Percentiles rank a stretch among this genome's conserved stretches.
Evolutionary conservation across 2,797 vertebrate genomes (phyloP).

Genomic region (Fistularia tabacaria): DNA sequence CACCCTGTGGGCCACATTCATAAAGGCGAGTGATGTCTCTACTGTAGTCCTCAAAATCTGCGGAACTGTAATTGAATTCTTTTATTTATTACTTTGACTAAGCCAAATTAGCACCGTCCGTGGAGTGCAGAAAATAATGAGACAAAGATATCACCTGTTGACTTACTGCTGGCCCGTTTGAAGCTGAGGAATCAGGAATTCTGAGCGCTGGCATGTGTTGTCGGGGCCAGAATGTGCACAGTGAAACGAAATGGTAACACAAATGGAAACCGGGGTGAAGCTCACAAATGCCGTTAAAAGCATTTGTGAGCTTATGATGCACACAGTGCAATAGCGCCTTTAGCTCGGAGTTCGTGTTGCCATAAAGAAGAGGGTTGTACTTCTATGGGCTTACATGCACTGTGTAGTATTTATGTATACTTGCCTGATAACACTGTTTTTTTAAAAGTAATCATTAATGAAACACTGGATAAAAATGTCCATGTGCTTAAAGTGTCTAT

Average conservation of each 20-base stretch:
- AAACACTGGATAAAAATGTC: slow-evolving; percentile 28
- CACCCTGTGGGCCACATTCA: slow-evolving; percentile 36
- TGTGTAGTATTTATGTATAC: slow-evolving; percentile 14
- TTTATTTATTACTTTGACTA: slow-evolving; percentile 55
- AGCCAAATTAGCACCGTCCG: slow-evolving; percentile 42
- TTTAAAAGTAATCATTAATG: slow-evolving; percentile 10
- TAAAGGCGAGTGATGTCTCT: slow-evolving; percentile 36
- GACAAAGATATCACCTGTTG: slow-evolving; percentile 64
- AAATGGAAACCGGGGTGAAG: slow-evolving; percentile 42
- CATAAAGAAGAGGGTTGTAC: slow-evolving; percentile 48
- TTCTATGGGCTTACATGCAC: slow-evolving; percentile 26
- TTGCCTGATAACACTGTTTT: slow-evolving; percentile 24
- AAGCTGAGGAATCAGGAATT: slow-evolving; percentile 42
- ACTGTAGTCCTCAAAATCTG: slow-evolving; percentile 38
- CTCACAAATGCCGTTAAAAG: slow-evolving; percentile 32
- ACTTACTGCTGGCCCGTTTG: slow-evolving; percentile 43
- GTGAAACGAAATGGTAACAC: slow-evolving; percentile 51
- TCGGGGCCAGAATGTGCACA: slow-evolving; percentile 45
- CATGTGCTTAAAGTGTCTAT: slow-evolving; percentile 12
- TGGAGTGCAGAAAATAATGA: slow-evolving; percentile 45
- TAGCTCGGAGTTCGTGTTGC: slow-evolving; percentile 40
- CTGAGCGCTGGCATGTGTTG: slow-evolving; percentile 34
- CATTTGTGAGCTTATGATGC: slow-evolving; percentile 24
- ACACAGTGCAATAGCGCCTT: slow-evolving; percentile 40
- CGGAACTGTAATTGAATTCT: slow-evolving; percentile 44